Evolutionary conservation across 2,888 invertebrate species (phyloP), one percentile per base, ranked within the genome.

Genomic region (Agrochola litura): DNA sequence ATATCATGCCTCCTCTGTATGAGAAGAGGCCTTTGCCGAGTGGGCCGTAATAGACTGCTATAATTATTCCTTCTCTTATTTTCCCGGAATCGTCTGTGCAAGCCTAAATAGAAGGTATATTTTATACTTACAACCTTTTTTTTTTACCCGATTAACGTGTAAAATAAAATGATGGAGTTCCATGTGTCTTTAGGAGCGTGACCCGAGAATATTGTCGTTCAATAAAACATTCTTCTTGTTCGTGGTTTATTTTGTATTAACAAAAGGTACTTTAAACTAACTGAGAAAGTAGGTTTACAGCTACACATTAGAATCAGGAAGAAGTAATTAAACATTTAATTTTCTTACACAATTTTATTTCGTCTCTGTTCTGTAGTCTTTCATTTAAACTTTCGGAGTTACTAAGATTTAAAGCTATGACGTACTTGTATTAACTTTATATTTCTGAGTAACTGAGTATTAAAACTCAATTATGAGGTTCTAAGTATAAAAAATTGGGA

Each of bases 261-360:
- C 37, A 22, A 6, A 60, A 49, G 37, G 2, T 60, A 60, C 1
- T 58, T 73, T 58, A 14, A 52, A 79, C n/a, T 63, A 37, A 30
- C 46, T 25, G 9, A 3, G 3, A 60, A 78, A 81, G 22, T 63
- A 67, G 83, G 49, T 81, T 83, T 78, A 66, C 12, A 58, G 25
- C 16, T 54, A 41, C 49, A 52, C 25, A 66, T 70, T 41, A 61
- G 54, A 49, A 63, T 25, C 60, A 71, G 49, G 25, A 52, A 77
- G 19, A 60, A 68, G 30, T 43, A 66, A 37, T 78, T 78, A 81
- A 83, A 78, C 25, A 54, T 63, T 78, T 83, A 66, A 78, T 67
- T 43, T 61, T 63, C 52, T 52, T 52, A 66, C 30, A 52, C 1
- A 54, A 43, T 78, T 83, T 83, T 67, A 77, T 80, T 66, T 66